These are phyloP conservation scores for Allacma fusca DNA, from an alignment of 2,888 invertebrate species.

Conservation along the genomic window DNA sequence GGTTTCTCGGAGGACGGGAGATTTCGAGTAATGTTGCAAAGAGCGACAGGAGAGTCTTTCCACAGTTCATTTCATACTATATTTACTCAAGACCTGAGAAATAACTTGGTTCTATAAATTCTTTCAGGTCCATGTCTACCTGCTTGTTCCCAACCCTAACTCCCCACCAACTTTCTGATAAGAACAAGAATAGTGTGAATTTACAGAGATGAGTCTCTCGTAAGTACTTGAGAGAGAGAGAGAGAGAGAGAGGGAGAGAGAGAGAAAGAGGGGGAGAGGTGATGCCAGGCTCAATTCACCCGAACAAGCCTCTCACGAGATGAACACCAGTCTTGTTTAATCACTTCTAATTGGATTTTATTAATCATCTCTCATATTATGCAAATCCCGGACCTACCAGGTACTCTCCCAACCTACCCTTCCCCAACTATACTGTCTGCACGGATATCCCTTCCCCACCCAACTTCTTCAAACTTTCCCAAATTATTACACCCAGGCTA, in stretches of 20 bases:
- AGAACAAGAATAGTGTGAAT: background rate
- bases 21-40: slow-evolving; percentile 26
- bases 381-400: slow-evolving; percentile 6
- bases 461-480: no score
- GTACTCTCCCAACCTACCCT: background rate
- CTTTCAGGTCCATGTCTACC: background rate
- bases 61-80: slow-evolving; percentile 42
- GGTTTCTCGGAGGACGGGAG: slow-evolving; percentile 22
- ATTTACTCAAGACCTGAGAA: slow-evolving; percentile 39
- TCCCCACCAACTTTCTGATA: background rate
- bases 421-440: background rate
- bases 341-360: slow-evolving; percentile 41
- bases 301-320: slow-evolving; percentile 23
- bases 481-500: no score
- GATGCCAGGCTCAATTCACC: slow-evolving; percentile 4
- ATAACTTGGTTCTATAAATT: slow-evolving; percentile 32
- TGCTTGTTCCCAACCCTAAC: background rate
- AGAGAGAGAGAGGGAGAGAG: background rate
- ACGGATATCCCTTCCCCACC: background rate
- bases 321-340: slow-evolving; percentile 35
- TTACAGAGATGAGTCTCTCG: background rate
- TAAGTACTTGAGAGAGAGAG: slow-evolving; percentile 6
- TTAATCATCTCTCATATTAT: slow-evolving; percentile 39
- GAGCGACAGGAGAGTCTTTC: slow-evolving; percentile 27
- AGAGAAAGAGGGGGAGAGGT: background rate